Conservation (phyloP, 2,888 invertebrate species). For the Lithophane ornitopus region DNA sequence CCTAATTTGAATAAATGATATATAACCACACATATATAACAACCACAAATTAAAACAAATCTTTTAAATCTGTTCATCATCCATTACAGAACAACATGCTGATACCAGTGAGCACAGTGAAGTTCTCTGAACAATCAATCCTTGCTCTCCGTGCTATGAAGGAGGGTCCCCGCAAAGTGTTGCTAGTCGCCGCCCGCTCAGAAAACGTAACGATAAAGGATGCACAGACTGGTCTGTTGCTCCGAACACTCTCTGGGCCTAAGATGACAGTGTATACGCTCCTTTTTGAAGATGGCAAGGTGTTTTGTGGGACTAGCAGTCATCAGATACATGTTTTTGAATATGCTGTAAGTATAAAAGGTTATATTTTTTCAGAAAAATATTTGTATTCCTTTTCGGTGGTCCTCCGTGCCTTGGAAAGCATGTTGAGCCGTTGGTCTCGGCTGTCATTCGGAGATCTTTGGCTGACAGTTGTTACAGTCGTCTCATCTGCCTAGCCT, state of each 20-base stretch:
- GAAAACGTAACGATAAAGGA: conserved; percentile 93
- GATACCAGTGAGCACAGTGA: conserved; percentile 88
- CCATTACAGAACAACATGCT: conserved; percentile 89
- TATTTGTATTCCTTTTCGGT: too few species aligned
- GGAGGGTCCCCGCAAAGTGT: conserved; percentile 93
- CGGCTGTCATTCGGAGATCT: too few species aligned
- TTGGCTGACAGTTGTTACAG: too few species aligned
- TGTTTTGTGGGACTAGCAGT: conserved; percentile 95
- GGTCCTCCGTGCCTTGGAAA: too few species aligned
- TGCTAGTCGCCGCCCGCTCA: conserved; percentile 93
- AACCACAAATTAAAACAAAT: too few species aligned
- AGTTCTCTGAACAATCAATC: conserved; percentile 92
- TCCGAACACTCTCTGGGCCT: conserved; percentile 91
- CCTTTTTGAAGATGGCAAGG: conserved; percentile 92
- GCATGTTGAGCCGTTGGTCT: too few species aligned
- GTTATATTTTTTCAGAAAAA: not conserved
- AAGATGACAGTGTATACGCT: conserved; percentile 93
- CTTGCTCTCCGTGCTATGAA: conserved; percentile 93
- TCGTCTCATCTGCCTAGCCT: too few species aligned
- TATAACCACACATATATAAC: too few species aligned
- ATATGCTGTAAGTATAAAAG: conserved; percentile 91
- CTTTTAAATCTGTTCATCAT: not conserved
- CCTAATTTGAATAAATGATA: too few species aligned
- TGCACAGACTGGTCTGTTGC: conserved; percentile 92
- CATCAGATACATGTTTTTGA: conserved; percentile 94